Evolutionary conservation across 2,797 vertebrate species (phyloP), one percentile per base, ranked within the genome.

Genomic region (Varecia variegata): DNA sequence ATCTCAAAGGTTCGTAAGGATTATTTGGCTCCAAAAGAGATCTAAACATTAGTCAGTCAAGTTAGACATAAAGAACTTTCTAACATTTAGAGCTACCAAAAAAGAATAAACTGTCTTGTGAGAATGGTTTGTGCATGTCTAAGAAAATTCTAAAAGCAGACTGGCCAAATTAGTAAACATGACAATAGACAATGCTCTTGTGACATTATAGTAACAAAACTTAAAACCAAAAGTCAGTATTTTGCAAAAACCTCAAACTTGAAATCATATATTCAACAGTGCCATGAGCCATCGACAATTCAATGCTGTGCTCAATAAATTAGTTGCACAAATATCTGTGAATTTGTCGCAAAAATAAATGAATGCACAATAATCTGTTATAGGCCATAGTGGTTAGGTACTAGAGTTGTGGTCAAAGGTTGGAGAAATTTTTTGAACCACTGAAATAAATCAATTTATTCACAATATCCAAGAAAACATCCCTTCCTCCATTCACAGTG

Each of bases 241-340:
- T 88, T 92, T 80, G 8, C 43, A 96, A 96, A 23, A 97, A 86
- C 7, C 15, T 82, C 65, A 95, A 95, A 79, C 25, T 30, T 95
- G n/a, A 92, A 96, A 84, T 38, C 54, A 74, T 43, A 77, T 88
- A 83, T 83, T 93, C 38, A 95, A 54, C 21, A 88, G 54, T 88
- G 14, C 52, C 25, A 54, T 45, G 12, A 95, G 25, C 20, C 81
- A 90, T 54, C 60, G 85, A 88, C 12, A 84, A 88, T 92, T 95
- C 62, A 90, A 71, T 73, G 65, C 56, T 52, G 50, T 92, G 73
- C 70, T 85, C 80, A 32, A 83, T 38, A 88, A 94, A 79, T 77
- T 13, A 73, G 14, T 82, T 43, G 76, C 12, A 94, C 7, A 93
- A 67, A 35, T 79, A 79, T 52, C 68, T 56, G 17, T 62, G 60